These are phyloP conservation scores for Zosterops borbonicus DNA, from an alignment of 2,113 vertebrate species.

Conservation along the genomic window DNA sequence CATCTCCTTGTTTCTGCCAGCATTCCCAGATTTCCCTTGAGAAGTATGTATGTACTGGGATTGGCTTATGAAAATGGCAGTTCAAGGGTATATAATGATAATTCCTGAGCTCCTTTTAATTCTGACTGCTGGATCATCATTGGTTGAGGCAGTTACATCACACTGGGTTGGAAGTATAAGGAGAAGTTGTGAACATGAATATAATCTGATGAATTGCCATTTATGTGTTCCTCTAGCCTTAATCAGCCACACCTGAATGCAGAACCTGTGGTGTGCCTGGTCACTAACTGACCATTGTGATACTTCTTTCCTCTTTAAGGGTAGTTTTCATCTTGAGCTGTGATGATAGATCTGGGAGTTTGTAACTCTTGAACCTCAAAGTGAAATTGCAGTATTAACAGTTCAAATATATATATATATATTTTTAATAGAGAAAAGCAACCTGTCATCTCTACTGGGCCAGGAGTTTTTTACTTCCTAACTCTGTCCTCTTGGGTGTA, in stretches of 20 bases:
- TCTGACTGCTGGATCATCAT: neutral
- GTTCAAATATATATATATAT: neutral
- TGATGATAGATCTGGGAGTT: constrained; percentile 3
- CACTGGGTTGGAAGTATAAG: neutral
- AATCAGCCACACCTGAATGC: neutral
- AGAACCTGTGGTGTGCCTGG: neutral
- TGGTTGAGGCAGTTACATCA: neutral
- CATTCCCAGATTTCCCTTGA: neutral
- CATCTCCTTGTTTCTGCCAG: neutral
- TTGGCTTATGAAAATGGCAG: neutral
- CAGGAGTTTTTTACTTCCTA: neutral
- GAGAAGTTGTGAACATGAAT: neutral
- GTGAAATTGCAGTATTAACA: constrained; percentile 11
- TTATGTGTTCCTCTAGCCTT: neutral
- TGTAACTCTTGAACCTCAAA: constrained; percentile 20
- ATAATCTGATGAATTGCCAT: neutral
- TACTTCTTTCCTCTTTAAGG: constrained; percentile 13
- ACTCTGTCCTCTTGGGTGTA: neutral
- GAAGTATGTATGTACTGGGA: neutral
- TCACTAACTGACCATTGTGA: neutral
- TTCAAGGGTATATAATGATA: neutral
- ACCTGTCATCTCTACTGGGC: neutral
- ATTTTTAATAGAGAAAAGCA: constrained; percentile 2
- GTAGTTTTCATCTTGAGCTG: constrained; percentile 26
- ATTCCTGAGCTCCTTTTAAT: neutral